Evolutionary conservation across 2,113 vertebrate genomes (phyloP).

Genomic region (Elgaria multicarinata): DNA sequence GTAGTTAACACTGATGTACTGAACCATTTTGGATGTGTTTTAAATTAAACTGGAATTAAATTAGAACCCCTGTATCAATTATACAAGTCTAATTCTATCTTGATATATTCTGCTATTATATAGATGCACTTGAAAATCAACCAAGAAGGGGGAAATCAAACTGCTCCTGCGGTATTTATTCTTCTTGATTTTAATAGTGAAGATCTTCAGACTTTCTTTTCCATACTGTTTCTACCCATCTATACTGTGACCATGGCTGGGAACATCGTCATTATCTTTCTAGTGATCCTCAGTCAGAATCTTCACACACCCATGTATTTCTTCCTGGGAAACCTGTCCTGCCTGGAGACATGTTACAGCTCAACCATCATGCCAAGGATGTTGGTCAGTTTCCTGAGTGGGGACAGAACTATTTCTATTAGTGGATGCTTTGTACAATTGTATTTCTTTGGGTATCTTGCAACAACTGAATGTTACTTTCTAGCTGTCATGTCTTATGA

Average conservation of each 20-base stretch:
- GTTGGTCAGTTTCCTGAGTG: neutral
- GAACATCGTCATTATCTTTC: neutral
- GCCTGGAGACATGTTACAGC: constrained; percentile 14
- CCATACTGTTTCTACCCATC: neutral
- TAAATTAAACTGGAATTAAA: neutral
- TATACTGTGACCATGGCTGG: neutral
- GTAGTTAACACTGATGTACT: neutral
- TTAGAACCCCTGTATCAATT: neutral
- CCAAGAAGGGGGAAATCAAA: neutral
- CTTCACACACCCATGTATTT: constrained; percentile 30
- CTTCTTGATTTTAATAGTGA: neutral
- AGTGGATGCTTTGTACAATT: neutral
- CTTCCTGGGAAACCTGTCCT: constrained; percentile 27
- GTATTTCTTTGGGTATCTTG: constrained; percentile 13
- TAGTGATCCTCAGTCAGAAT: neutral
- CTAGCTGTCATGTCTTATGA: constrained; percentile 24
- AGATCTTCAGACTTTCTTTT: neutral
- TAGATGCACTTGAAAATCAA: neutral
- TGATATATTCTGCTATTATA: neutral
- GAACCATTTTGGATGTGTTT: neutral
- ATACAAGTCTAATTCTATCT: neutral
- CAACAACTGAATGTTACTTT: constrained; percentile 3
- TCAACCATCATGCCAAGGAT: neutral
- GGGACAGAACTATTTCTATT: neutral
- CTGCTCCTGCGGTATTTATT: neutral